Base-by-base conservation (phyloP, 2,888 invertebrate species). In the Drosophila borborema region DNA sequence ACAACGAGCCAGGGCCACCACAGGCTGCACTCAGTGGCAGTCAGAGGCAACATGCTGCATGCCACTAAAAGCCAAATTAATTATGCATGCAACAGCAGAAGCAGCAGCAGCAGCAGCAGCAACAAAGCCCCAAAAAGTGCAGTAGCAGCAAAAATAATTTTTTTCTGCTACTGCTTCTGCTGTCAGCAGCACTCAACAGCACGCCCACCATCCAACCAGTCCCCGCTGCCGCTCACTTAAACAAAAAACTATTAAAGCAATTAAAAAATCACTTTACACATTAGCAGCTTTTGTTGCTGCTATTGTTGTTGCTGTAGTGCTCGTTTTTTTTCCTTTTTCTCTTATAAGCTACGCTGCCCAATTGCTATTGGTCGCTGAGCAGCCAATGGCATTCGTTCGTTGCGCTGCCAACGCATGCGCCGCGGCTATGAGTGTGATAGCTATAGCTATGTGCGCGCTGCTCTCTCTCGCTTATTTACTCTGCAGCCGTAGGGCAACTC, bases 11-110 rank as follows among this genome's bases (percentile, higher is more conserved):
- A 51, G 53, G 28, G 51, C 54, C 45, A 61, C 58, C 58, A 68
- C 64, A 64, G 23, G 31, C 36, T 54, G 38, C 54, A 60, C 23
- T 40, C 54, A 40, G 31, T 14, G 55, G n/a, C 38, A 45, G 73
- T 7, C 31, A 5, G 40, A 9, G 36, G 48, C 72, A 76, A 60
- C 64, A 45, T 64, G 58, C 66, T 64, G 72, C 75, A 64, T 72
- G 72, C 70, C 86, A 79, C 86, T 87, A 86, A 89, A 89, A 87
- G 88, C 84, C 70, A 78, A 89, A 90, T 90, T 87, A 89, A 90
- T 89, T 90, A 89, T 89, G 90, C 90, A 89, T 89, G 78, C 89
- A 79, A n/a, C 67, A 65, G 55, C 63, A 65, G 45, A 54, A 62
- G 53, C 62, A 59, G 36, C 64, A 67, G 18, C 51, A 48, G 49